Base-by-base conservation (phyloP, 2,113 vertebrate species). In the Macquaria australasica region DNA sequence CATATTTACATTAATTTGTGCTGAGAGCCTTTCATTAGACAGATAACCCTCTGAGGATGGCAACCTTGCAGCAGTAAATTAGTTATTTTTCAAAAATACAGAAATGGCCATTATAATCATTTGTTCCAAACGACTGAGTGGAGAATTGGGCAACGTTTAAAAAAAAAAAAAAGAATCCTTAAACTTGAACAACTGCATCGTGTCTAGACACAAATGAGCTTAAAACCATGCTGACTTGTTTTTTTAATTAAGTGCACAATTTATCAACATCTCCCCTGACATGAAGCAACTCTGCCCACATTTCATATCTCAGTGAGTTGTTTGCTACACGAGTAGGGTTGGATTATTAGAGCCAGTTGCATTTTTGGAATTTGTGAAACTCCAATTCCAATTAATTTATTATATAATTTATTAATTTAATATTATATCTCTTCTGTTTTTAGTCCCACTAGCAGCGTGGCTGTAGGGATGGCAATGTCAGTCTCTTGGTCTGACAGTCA, bases 21-120 rank as follows among this genome's bases (percentile, higher is more conserved):
- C 50, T 34, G 74, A 83, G 68, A 74, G 77, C 73, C 72, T 84
- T 90, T 90, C 72, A 83, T 88, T 87, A 87, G 69, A 75, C 18
- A n/a, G 70, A 88, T 80, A 79, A 74, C 68, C 60, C 77, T 74
- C n/a, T 28, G 69, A 75, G 66, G 73, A 87, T 37, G 56, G 45
- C 79, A 81, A 83, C 63, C 53, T 50, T 23, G 70, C 70, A 76
- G 77, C 72, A 81, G 59, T 73, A 66, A 83, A 83, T 84, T 48
- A 64, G 70, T 74, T 81, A 58, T 67, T 62, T 60, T 80, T 53
- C 18, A 75, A 62, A 84, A 75, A 80, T 53, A 78, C 25, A 75
- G 74, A 79, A 77, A 83, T 16, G 21, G 18, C 8, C 59, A 64
- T 76, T 77, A 76, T 45, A 41, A 31, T 53, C 14, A 76, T 81